phyloP scores from a whole-genome alignment of 2,888 invertebrate genomes.

The Agrilus biguttatus region DNA sequence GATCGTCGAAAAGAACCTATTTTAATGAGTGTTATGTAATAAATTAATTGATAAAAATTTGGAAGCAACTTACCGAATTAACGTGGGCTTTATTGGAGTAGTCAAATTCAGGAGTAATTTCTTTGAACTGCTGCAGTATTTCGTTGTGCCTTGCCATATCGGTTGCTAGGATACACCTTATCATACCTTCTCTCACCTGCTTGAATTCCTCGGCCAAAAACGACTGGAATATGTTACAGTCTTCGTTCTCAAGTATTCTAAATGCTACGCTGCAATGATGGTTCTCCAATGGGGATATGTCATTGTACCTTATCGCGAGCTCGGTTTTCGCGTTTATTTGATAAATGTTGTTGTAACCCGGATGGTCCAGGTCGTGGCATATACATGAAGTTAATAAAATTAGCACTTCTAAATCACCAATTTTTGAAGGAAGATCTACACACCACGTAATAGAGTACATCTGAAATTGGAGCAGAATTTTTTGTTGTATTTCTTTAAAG shows the following conservation, averaged over 20 bases:
- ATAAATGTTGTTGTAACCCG: constrained; percentile 65
- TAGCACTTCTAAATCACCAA: constrained; percentile 62
- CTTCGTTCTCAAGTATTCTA: constrained; percentile 61
- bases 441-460: constrained; percentile 70
- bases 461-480: constrained; percentile 31
- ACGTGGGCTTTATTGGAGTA: constrained; percentile 53
- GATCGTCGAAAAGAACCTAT: too few relatives aligned
- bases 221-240: constrained; percentile 65
- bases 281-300: constrained; percentile 74
- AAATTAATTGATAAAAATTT: background rate
- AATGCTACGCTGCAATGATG: constrained; percentile 78
- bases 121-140: constrained; percentile 57
- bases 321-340: constrained; percentile 75
- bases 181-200: constrained; percentile 62
- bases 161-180: constrained; percentile 60
- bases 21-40: too few relatives aligned
- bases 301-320: constrained; percentile 69
- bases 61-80: constrained; percentile 44
- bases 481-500: too few relatives aligned
- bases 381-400: constrained; percentile 65
- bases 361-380: constrained; percentile 69
- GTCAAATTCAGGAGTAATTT: constrained; percentile 49
- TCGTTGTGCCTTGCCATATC: constrained; percentile 72
- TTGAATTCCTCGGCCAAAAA: constrained; percentile 46
- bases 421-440: constrained; percentile 50